These are phyloP conservation scores for Anagyrus pseudococci DNA, from an alignment of 2,888 invertebrate species.

Conservation along the genomic window DNA sequence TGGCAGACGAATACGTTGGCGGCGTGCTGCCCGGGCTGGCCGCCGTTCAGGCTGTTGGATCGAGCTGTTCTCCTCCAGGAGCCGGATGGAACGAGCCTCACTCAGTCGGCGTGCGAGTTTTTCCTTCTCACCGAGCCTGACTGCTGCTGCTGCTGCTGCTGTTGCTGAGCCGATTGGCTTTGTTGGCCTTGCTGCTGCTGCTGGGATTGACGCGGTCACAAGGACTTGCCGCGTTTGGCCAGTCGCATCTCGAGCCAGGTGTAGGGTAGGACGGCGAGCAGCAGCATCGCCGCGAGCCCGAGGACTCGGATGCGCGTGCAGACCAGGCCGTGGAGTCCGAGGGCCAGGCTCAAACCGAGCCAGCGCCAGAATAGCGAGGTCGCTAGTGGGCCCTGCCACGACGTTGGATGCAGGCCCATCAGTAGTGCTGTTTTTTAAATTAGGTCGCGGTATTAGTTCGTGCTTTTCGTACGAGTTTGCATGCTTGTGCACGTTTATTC, in stretches of 20 bases:
- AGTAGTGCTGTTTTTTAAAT: slow-evolving; percentile 51
- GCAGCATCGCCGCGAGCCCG: slow-evolving; percentile 63
- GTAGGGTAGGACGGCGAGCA: slow-evolving; percentile 65
- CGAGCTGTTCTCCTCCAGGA: slow-evolving; percentile 32
- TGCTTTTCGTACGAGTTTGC: background rate
- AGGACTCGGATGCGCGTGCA: slow-evolving; percentile 64
- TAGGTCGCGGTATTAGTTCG: background rate
- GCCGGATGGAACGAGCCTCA: slow-evolving; percentile 56
- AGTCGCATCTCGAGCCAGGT: slow-evolving; percentile 65
- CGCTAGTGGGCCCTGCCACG: slow-evolving; percentile 62
- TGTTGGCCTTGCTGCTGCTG: slow-evolving; percentile 8
- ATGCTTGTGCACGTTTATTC: background rate
- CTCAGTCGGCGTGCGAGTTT: slow-evolving; percentile 54
- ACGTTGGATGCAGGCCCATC: slow-evolving; percentile 56
- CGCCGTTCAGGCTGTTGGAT: slow-evolving; percentile 39
- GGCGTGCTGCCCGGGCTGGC: slow-evolving; percentile 37
- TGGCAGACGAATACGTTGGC: slow-evolving; percentile 47
- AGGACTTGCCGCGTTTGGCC: slow-evolving; percentile 63
- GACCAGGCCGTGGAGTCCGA: slow-evolving; percentile 67
- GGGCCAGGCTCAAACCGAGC: slow-evolving; percentile 66
- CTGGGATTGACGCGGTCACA: slow-evolving; percentile 56
- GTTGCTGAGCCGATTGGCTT: background rate
- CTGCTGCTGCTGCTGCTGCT: slow-evolving; percentile 1
- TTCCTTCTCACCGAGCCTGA: slow-evolving; percentile 32
- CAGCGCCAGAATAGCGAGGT: slow-evolving; percentile 65